These are phyloP conservation scores for Cephalotes varians DNA, from an alignment of 2,888 invertebrate species.

Conservation along the genomic window DNA sequence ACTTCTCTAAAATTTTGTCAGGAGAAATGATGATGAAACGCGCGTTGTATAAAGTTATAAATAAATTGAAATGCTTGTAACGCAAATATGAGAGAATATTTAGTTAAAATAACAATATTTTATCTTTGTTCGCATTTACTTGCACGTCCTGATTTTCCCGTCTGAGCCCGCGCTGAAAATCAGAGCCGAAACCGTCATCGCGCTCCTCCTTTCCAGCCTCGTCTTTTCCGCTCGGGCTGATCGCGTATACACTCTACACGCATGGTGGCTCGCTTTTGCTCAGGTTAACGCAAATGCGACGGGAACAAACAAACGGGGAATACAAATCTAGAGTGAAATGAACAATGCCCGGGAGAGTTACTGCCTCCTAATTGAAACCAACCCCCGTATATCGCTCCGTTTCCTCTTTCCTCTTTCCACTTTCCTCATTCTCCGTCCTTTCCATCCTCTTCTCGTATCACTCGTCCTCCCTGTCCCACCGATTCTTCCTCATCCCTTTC, in stretches of 20 bases:
- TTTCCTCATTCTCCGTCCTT: conserved; percentile 2
- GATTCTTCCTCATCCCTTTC: conserved; percentile 35
- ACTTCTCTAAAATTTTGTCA: not conserved
- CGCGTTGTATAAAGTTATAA: too few species aligned
- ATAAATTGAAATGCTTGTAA: not conserved
- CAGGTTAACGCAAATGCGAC: conserved; percentile 77
- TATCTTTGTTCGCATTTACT: not conserved
- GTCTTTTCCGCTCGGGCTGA: conserved; percentile 73
- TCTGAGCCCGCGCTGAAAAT: conserved; percentile 33
- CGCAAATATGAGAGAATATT: not conserved
- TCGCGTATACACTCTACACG: conserved; percentile 73
- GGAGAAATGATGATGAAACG: not conserved
- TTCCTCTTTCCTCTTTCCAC: conserved; percentile 31
- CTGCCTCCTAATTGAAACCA: conserved; percentile 85
- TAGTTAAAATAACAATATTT: not conserved
- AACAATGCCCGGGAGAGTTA: conserved; percentile 85
- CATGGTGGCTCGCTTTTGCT: conserved; percentile 75
- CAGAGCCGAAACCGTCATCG: conserved; percentile 56
- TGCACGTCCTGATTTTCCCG: conserved; percentile 31
- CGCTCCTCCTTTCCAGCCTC: conserved; percentile 56
- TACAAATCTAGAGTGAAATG: conserved; percentile 85
- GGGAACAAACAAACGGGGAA: conserved; percentile 83
- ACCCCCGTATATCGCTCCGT: conserved; percentile 66
- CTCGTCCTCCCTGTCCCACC: conserved; percentile 18
- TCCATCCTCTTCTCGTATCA: conserved; percentile 34